Base-by-base conservation (phyloP, 2,888 invertebrate species). In the Crioceris asparagi region DNA sequence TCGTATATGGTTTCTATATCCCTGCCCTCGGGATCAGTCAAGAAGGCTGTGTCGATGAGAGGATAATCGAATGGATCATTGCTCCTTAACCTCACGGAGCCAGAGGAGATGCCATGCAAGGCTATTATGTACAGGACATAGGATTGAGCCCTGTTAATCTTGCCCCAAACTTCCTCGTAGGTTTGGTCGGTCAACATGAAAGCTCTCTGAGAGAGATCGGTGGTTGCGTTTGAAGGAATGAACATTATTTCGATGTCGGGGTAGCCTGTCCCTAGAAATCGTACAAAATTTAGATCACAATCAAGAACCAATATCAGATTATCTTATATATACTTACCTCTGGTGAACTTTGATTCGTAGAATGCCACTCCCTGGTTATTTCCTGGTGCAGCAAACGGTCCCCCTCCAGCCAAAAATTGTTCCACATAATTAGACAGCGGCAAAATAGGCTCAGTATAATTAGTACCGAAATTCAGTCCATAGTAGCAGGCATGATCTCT, bases 371-470 rank as follows among this genome's bases (percentile, higher is more conserved):
- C 19, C 7, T 37, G 33, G 4, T 32, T 11, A 4, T 2, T 6
- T 3, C 15, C 2, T 11, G 32, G n/a, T 11, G 32, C 29, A 10
- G 39, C 29, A 17, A 45, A 27, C 3, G 36, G 11, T 3, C 48
- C 48, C 17, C 19, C 5, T n/a, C 49, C 49, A 21, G 39, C 29
- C n/a, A 48, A 12, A 25, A 44, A 49, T 10, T 48, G 79, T 42
- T 72, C 70, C 2, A 80, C 63, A 17, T 74, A 76, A 39, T 75
- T 36, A 7, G 19, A 31, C n/a, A 40, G 14, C 1, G 40, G 63
- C 12, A 57, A 60, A 0, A 81, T 81, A 0, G 82, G 82, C 18
- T 86, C 66, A 7, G 88, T 88, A 1, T 86, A 86, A 4, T 62
- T 57, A 1, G 68, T 67, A 6, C 57, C 48, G 40, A 62, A 74